Percentiles rank a stretch among this genome's conserved stretches.
Evolutionary conservation across 2,113 vertebrate genomes (phyloP).

Genomic region (Sardina pilchardus): DNA sequence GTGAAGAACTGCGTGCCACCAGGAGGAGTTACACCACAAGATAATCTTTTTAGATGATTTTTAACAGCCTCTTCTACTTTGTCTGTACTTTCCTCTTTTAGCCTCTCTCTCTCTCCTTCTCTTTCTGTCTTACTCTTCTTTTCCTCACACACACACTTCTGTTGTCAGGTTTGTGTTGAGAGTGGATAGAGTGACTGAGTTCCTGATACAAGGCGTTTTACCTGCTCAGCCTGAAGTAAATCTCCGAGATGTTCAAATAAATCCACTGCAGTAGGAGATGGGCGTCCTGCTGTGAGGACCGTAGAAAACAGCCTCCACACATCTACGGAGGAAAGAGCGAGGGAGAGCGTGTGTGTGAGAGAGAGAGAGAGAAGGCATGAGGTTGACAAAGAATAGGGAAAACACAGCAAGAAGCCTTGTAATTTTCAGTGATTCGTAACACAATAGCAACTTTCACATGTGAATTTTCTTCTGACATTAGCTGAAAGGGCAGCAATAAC

Average conservation of each 20-base stretch:
- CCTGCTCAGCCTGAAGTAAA: slow-evolving; percentile 32
- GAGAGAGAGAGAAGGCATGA: neutral
- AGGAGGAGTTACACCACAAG: neutral
- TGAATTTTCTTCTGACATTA: neutral
- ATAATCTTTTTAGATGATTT: slow-evolving; percentile 4
- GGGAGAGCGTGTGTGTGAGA: neutral
- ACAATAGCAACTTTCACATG: neutral
- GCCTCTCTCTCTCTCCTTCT: neutral
- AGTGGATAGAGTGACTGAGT: neutral
- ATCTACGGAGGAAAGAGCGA: neutral
- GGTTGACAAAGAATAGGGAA: neutral
- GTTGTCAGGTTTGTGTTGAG: slow-evolving; percentile 13
- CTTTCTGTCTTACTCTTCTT: neutral
- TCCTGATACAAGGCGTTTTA: neutral
- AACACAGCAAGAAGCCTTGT: slow-evolving; percentile 6
- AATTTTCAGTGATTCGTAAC: neutral
- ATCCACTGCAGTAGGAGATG: slow-evolving; percentile 20
- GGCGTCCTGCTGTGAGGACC: slow-evolving; percentile 31
- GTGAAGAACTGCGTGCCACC: neutral
- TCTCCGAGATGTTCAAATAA: slow-evolving; percentile 42
- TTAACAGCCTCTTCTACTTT: neutral
- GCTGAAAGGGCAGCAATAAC: neutral
- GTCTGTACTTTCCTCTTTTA: neutral
- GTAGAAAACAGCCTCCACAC: neutral
- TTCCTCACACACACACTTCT: neutral